Conservation (phyloP, 2,797 vertebrate genomes). For the Myiotriccus ornatus region DNA sequence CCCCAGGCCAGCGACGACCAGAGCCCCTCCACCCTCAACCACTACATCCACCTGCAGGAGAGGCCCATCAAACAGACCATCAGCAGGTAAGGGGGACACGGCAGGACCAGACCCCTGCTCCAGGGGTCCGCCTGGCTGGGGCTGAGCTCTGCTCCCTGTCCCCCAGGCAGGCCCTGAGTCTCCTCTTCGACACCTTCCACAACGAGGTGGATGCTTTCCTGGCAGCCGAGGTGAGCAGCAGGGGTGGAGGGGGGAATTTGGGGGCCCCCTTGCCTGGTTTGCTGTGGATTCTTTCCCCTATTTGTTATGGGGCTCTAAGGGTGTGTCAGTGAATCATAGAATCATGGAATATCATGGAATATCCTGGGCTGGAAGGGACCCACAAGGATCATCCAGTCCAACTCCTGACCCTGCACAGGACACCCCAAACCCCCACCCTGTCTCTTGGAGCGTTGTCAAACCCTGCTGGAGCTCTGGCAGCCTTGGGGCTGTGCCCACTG, state of each 20-base stretch:
- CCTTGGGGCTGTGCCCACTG: not conserved
- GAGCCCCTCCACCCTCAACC: slow-evolving; percentile 90
- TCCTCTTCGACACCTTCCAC: slow-evolving; percentile 93
- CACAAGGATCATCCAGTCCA: no score
- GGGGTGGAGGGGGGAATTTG: not conserved
- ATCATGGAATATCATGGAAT: not conserved
- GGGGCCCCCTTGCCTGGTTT: not conserved
- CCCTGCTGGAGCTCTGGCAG: not conserved
- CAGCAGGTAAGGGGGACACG: slow-evolving; percentile 79
- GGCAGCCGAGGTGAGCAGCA: slow-evolving; percentile 82
- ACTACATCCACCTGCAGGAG: slow-evolving; percentile 91
- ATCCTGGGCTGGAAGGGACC: not conserved
- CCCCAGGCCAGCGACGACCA: slow-evolving; percentile 86
- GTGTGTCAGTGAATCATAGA: not conserved
- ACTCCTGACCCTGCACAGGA: not conserved
- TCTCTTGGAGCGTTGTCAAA: not conserved
- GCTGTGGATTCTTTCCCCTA: no score
- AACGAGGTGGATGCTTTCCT: slow-evolving; percentile 91
- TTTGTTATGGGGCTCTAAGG: not conserved
- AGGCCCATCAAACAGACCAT: slow-evolving; percentile 94
- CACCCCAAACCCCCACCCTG: not conserved
- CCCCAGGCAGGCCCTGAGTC: slow-evolving; percentile 89
- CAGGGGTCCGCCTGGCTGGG: accelerated
- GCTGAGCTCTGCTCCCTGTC: not conserved
- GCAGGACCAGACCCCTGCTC: accelerated